A percentile compares a stretch with the other conserved stretches of the same genome.
These are phyloP conservation scores for Leptobrachium ailaonicum DNA, from an alignment of 2,113 vertebrate species.

Conservation along the genomic window DNA sequence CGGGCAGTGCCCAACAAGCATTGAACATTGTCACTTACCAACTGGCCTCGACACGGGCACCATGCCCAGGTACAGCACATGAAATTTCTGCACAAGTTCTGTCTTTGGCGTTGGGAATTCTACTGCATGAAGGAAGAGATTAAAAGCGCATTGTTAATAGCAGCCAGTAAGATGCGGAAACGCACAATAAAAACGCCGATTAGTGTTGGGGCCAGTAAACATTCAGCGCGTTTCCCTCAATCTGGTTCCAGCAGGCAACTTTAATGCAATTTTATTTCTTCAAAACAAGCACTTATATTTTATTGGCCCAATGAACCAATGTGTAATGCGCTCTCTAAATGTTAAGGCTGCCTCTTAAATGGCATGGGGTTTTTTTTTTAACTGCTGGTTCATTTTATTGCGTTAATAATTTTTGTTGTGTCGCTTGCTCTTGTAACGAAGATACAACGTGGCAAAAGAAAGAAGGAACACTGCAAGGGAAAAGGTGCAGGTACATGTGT, in stretches of 20 bases:
- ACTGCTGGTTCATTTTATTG: too few relatives aligned
- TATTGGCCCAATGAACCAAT: neutral
- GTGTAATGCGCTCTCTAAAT: neutral
- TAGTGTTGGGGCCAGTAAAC: neutral
- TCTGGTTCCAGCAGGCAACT: neutral
- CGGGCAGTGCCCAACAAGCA: too few relatives aligned
- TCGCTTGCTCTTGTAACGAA: too few relatives aligned
- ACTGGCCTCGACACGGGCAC: constrained; percentile 85
- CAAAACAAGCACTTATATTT: neutral
- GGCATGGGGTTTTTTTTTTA: too few relatives aligned
- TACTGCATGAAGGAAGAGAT: constrained; percentile 70
- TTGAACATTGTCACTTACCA: constrained; percentile 68
- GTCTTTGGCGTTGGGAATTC: constrained; percentile 99
- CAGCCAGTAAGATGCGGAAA: neutral
- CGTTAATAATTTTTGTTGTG: too few relatives aligned
- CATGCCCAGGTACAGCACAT: constrained; percentile 90
- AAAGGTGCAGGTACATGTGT: too few relatives aligned
- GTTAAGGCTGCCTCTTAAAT: neutral
- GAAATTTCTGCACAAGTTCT: constrained; percentile 94
- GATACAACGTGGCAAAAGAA: too few relatives aligned
- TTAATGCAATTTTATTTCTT: too few relatives aligned
- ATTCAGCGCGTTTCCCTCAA: neutral
- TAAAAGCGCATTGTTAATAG: neutral
- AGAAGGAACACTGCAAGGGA: too few relatives aligned
- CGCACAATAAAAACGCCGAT: neutral